These are phyloP conservation scores for Vidua macroura DNA, from an alignment of 2,113 vertebrate species.

Conservation along the genomic window DNA sequence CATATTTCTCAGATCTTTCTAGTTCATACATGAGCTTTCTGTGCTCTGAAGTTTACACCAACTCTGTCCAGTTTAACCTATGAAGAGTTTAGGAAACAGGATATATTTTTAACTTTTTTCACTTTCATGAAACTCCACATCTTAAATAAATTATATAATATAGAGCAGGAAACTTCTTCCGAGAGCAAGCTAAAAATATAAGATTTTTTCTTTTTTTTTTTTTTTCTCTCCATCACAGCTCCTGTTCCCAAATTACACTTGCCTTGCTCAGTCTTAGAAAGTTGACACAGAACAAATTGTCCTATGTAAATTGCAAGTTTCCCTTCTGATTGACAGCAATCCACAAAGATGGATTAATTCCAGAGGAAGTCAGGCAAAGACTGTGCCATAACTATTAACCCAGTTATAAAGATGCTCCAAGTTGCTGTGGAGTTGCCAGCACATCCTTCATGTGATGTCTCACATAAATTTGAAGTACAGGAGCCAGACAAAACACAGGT, in stretches of 20 bases:
- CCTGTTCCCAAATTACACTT: conserved; percentile 60
- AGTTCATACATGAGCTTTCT: neutral
- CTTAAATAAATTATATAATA: conserved; percentile 55
- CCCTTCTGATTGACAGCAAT: conserved; percentile 46
- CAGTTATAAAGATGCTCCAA: conserved; percentile 8
- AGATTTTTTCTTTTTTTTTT: neutral
- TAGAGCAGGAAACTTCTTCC: conserved; percentile 31
- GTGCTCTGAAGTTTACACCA: neutral
- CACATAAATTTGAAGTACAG: accelerated
- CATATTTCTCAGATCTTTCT: neutral
- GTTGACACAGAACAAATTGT: conserved; percentile 65
- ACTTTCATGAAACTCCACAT: neutral
- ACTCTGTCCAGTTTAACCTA: neutral
- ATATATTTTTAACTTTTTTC: neutral
- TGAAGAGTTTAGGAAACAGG: neutral
- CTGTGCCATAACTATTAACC: conserved; percentile 24
- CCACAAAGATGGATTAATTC: conserved; percentile 61
- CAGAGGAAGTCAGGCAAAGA: conserved; percentile 47
- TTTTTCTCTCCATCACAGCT: conserved; percentile 45
- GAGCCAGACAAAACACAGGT: neutral
- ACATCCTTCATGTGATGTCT: accelerated
- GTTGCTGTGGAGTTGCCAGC: neutral
- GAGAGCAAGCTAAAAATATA: conserved; percentile 58
- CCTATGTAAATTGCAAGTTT: conserved; percentile 62
- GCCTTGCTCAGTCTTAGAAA: conserved; percentile 51